A percentile compares a stretch with the other conserved stretches of the same genome.
phyloP scores from a whole-genome alignment of 1,140 invertebrate species.

The Cotesia glomerata region DNA sequence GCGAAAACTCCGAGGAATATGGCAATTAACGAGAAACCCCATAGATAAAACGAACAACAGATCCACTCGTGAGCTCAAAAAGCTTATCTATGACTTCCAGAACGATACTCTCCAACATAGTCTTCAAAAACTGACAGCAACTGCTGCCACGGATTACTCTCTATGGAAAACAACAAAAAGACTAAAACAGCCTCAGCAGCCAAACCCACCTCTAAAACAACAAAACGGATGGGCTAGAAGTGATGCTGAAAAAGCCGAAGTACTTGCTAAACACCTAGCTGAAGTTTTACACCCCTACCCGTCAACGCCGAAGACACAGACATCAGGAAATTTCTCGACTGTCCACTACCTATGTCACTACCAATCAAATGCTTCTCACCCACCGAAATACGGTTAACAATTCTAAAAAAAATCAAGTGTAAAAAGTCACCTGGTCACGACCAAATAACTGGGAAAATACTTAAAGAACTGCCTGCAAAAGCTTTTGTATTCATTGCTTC shows the following conservation, averaged over 20 bases:
- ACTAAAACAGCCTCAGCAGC: neutral
- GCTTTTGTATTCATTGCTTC: constrained; percentile 32
- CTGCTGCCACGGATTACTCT: constrained; percentile 29
- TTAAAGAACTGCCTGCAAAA: constrained; percentile 40
- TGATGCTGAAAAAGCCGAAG: constrained; percentile 31
- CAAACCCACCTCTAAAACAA: constrained; percentile 31
- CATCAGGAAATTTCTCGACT: neutral
- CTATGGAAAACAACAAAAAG: constrained; percentile 35
- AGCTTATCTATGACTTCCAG: neutral
- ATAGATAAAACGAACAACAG: constrained; percentile 11
- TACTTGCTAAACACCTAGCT: constrained; percentile 29
- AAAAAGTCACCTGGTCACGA: constrained; percentile 42
- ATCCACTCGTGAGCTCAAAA: constrained; percentile 16
- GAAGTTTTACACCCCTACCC: constrained; percentile 19
- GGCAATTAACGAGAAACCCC: constrained; percentile 19
- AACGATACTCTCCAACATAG: constrained; percentile 10
- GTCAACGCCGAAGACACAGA: neutral
- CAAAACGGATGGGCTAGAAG: constrained; percentile 32
- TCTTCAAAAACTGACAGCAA: constrained; percentile 6
- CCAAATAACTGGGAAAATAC: constrained; percentile 33
- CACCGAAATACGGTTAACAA: neutral
- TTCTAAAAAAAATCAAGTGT: neutral
- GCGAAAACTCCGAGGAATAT: neutral
- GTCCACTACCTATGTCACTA: neutral
- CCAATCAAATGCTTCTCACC: constrained; percentile 13